A percentile compares a stretch with the other conserved stretches of the same genome.
Conservation (phyloP, 2,113 vertebrate species). For the Semicossyphus pulcher region DNA sequence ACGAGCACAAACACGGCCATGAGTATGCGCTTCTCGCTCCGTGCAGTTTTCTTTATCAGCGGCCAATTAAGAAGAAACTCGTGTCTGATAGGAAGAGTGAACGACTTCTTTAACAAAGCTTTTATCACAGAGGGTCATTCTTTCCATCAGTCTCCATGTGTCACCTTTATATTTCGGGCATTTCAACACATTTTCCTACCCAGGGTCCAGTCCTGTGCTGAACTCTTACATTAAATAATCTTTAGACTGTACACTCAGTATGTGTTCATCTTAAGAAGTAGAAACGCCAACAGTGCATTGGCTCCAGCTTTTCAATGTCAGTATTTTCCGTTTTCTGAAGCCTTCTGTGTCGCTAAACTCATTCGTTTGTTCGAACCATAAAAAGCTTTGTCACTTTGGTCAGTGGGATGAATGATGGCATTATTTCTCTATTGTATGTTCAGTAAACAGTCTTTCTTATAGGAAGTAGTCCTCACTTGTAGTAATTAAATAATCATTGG, state of each 20-base stretch:
- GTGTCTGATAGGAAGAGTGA: constrained; percentile 13
- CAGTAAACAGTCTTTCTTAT: no score
- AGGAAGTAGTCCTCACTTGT: no score
- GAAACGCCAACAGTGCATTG: background rate
- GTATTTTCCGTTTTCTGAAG: background rate
- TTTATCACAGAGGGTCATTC: background rate
- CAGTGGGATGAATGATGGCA: no score
- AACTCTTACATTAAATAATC: no score
- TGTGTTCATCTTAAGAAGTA: background rate
- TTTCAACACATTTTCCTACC: background rate
- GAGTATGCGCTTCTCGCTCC: constrained; percentile 29
- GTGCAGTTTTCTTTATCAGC: constrained; percentile 33
- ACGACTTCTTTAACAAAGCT: constrained; percentile 9
- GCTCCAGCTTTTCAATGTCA: background rate
- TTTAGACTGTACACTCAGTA: background rate
- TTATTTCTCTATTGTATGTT: no score
- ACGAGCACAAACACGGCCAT: constrained; percentile 39
- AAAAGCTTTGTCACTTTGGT: no score
- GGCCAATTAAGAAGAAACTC: constrained; percentile 33
- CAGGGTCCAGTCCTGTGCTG: background rate
- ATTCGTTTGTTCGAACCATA: no score
- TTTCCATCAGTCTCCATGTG: background rate
- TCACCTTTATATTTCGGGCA: background rate
- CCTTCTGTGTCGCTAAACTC: background rate
- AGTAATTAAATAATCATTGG: no score